Base-by-base conservation (phyloP, 2,113 vertebrate species). In the Callospermophilus lateralis region DNA sequence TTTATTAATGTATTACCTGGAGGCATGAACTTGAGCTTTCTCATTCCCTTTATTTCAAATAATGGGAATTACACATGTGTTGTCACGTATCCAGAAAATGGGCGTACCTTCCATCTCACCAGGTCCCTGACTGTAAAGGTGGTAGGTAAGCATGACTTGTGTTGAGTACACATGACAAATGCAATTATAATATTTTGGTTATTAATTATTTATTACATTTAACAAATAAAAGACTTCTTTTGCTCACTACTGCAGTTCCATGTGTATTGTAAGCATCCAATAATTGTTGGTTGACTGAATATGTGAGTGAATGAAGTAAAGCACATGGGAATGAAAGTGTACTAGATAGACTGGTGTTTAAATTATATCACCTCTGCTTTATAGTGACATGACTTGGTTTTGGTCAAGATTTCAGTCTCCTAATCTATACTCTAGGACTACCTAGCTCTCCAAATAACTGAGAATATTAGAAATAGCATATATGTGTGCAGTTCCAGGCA, bases 11-110 rank as follows among this genome's bases (percentile, higher is more conserved):
- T 98, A 9, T 1, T 96, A 13, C 95, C 98, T 6, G 85, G 94
- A 0, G 98, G 98, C 17, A 8, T 97, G 88, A 90, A 51, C 4
- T 97, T 99, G 70, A 90, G 85, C 48, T 97, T 99, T 10, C 26
- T 86, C 84, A 24, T 97, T 83, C 99, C 99, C 96, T 3, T 90
- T 19, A 34, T 67, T 0, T 3, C 0, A 0, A 99, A 98, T 4
- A 89, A 97, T n/a, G 99, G 99, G 6, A 95, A 98, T 13, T 99
- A 99, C 90, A 99, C 98, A 3, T 99, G 99, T 58, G 96, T 98
- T 10, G 99, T 99, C 30, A 98, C 95, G 1, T 99, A 99, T 96
- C 98, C 97, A 92, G 99, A 99, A 96, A 99, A 97, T 0, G 99
- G 99, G 37, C 97, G 89, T 45, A 72, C 30, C 0, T 99, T 99